Evolutionary conservation across 2,888 invertebrate genomes (phyloP).

Genomic region (Lampropteryx suffumata): DNA sequence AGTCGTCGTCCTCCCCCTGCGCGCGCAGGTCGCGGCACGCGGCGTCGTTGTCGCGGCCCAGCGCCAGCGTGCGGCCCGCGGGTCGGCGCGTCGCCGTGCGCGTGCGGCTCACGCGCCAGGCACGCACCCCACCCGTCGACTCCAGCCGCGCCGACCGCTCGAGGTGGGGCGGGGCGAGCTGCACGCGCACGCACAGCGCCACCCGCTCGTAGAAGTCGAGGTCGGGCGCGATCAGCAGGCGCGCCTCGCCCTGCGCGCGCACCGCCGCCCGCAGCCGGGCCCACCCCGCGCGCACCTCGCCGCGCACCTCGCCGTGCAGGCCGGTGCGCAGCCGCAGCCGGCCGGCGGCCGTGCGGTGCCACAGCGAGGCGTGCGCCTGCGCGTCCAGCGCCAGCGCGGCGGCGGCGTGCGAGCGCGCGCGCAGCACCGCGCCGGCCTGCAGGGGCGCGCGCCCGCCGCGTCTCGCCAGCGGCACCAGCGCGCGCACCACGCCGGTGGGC

Average conservation of each 20-base stretch:
- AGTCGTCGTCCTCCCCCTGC: constrained; percentile 24
- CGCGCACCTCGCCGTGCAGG: constrained; percentile 20
- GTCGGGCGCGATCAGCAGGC: constrained; percentile 48
- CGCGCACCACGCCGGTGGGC: constrained; percentile 59
- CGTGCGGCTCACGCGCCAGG: constrained; percentile 21
- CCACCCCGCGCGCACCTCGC: constrained; percentile 31
- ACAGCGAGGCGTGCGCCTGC: constrained; percentile 31
- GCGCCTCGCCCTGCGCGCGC: constrained; percentile 39
- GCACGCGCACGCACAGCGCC: constrained; percentile 62
- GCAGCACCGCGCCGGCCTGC: constrained; percentile 42
- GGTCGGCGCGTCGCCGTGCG: constrained; percentile 42
- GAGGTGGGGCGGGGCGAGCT: constrained; percentile 30
- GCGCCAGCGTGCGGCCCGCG: constrained; percentile 47
- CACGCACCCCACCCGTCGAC: constrained; percentile 13
- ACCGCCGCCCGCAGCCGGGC: constrained; percentile 36
- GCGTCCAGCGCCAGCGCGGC: constrained; percentile 33
- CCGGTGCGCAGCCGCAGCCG: constrained; percentile 26
- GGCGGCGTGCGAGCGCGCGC: constrained; percentile 15
- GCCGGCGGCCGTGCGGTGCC: constrained; percentile 41
- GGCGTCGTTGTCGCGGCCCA: constrained; percentile 54
- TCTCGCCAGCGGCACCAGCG: constrained; percentile 33
- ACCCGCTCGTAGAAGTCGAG: constrained; percentile 63
- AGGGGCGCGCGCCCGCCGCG: constrained; percentile 35
- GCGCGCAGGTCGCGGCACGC: constrained; percentile 48
- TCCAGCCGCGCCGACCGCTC: constrained; percentile 16